Base-by-base conservation (phyloP, 2,888 invertebrate species). In the Cephonodes hylas region DNA sequence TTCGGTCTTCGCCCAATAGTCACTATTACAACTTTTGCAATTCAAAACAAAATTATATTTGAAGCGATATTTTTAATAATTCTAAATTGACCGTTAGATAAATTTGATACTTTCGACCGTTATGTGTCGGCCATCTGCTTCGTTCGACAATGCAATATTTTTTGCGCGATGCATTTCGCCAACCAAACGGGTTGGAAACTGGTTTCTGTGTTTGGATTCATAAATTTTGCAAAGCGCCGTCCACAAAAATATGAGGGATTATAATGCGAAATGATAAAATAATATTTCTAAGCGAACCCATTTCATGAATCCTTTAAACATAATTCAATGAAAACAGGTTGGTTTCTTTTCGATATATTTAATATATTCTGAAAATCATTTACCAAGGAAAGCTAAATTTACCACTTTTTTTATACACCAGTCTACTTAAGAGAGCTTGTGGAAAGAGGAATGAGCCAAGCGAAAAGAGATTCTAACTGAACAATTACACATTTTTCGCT, bases 61-160 rank as follows among this genome's bases (percentile, higher is more conserved):
- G 38, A 10, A 38, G 5, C n/a, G 4, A 38, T 38, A 2, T n/a
- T 23, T 8, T 4, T 22, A 46, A 1, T 3, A 59, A 38, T 45
- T 23, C 27, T 10, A 42, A 70, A 74, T 45, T 75, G 72, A 74
- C 78, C 78, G 81, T 80, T 81, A 76, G 25, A 65, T 65, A 68
- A 53, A 71, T 72, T 73, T 64, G 67, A 68, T 69, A 71, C 71
- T 71, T 67, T 72, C 66, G 59, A 38, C 61, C 45, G 62, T 72
- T 69, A 70, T 76, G 74, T 67, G 70, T 72, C 73, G 75, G 73
- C 84, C 90, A 90, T 88, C 89, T 89, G 90, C 83, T 74, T 69
- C 74, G 71, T 73, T 74, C 48, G 68, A 86, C 85, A 87, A 83
- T 81, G 83, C 81, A 84, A n/a, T 72, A 79, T 83, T 82, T 84